phyloP scores from a whole-genome alignment of 2,113 vertebrate genomes.

The Vanacampus margaritifer region DNA sequence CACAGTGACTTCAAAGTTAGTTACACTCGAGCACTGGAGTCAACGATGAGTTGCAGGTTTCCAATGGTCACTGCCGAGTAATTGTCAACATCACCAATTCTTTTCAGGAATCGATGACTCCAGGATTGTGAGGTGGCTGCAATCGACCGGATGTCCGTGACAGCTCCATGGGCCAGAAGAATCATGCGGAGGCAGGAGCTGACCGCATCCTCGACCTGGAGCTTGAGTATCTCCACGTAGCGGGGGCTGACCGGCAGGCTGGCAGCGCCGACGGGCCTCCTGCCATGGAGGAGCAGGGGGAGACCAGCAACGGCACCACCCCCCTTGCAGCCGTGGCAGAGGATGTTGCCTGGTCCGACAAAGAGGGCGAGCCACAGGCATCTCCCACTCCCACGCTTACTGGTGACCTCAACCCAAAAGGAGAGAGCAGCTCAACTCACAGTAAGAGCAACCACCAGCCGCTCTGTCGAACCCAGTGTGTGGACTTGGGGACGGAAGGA shows the following conservation, averaged over 20 bases:
- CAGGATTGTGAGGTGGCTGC: conserved; percentile 49
- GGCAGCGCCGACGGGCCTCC: conserved; percentile 78
- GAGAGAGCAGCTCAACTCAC: conserved; percentile 65
- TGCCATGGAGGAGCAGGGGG: conserved; percentile 80
- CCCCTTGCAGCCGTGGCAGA: conserved; percentile 73
- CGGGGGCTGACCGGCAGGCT: conserved; percentile 79
- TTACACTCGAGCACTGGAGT: not conserved
- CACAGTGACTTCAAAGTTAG: not conserved
- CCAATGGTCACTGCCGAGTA: too few relatives aligned
- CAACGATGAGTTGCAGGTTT: too few relatives aligned
- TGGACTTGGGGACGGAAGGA: conserved; percentile 83
- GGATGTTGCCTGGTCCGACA: conserved; percentile 78
- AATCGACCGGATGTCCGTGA: conserved; percentile 75
- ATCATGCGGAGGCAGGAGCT: conserved; percentile 82
- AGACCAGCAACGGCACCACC: conserved; percentile 63
- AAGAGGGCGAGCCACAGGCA: conserved; percentile 66
- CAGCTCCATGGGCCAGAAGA: conserved; percentile 97
- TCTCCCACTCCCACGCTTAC: not conserved
- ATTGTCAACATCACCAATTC: not conserved
- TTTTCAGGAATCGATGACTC: conserved; percentile 73
- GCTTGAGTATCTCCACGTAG: conserved; percentile 84
- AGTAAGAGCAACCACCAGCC: conserved; percentile 77
- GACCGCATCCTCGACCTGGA: conserved; percentile 75
- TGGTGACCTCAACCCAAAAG: conserved; percentile 16
- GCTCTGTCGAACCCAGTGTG: conserved; percentile 82